Evolutionary conservation across 2,797 vertebrate genomes (phyloP).

Genomic region (Manis pentadactyla): DNA sequence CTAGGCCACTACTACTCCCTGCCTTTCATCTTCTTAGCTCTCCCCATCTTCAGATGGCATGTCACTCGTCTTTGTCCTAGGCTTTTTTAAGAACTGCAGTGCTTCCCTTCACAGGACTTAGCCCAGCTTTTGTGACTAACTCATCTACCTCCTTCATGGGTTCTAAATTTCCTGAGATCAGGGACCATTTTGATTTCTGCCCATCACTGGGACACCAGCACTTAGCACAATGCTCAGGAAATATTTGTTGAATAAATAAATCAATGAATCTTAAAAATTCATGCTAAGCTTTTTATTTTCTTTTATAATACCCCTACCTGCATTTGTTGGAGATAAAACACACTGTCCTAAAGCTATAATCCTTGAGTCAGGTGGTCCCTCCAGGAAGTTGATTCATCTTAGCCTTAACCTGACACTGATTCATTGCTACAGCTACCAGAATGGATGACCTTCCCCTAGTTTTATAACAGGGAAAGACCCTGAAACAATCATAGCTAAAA

Average conservation of each 20-base stretch:
- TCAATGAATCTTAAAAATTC: not conserved
- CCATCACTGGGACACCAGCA: not conserved
- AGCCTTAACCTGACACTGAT: not conserved
- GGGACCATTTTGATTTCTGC: not conserved
- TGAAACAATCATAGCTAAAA: not conserved
- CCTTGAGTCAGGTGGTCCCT: not conserved
- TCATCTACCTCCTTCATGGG: not conserved
- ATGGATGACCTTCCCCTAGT: not conserved
- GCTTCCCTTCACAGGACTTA: not conserved
- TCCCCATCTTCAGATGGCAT: not conserved
- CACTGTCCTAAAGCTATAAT: not conserved
- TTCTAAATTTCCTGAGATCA: not conserved
- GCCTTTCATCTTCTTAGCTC: not conserved
- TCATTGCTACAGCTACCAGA: not conserved
- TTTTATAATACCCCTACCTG: not conserved
- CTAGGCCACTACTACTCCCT: not conserved
- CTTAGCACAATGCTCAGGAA: not conserved
- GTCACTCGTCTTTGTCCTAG: not conserved
- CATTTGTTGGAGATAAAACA: conserved; percentile 1
- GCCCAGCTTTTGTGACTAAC: not conserved
- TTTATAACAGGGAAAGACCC: not conserved
- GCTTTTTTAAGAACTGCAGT: not conserved
- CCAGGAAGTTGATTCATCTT: not conserved
- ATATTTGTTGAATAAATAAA: conserved; percentile 16
- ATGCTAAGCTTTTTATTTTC: not conserved